Conservation (phyloP, 2,113 vertebrate species). For the Pipra filicauda region DNA sequence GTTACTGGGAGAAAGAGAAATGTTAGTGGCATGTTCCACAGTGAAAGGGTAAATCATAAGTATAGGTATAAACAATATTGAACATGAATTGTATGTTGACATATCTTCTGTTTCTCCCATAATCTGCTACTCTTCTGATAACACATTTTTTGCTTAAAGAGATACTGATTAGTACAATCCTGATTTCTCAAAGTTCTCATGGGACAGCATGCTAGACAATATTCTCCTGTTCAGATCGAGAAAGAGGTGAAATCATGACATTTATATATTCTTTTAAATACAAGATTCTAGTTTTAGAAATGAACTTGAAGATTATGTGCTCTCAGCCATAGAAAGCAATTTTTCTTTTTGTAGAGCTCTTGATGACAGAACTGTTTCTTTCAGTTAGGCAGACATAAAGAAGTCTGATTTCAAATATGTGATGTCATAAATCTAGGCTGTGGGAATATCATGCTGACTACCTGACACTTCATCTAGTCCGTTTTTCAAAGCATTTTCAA, state of each 20-base stretch:
- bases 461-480: background rate
- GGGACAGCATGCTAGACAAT: background rate
- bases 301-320: conserved; percentile 8
- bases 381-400: background rate
- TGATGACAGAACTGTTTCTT: conserved; percentile 6
- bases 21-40: background rate
- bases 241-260: background rate
- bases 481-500: background rate
- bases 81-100: background rate
- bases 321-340: background rate
- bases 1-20: background rate
- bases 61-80: background rate
- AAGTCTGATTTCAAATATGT: conserved; percentile 40
- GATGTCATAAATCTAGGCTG: background rate
- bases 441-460: background rate
- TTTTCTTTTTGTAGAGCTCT: conserved; percentile 21
- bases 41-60: background rate
- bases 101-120: background rate
- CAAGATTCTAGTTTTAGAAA: conserved; percentile 37
- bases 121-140: background rate
- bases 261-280: background rate
- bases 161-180: background rate
- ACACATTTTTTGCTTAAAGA: background rate
- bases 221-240: background rate
- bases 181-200: background rate